Conservation (phyloP, 2,888 invertebrate genomes). For the Morinoia aosen region DNA sequence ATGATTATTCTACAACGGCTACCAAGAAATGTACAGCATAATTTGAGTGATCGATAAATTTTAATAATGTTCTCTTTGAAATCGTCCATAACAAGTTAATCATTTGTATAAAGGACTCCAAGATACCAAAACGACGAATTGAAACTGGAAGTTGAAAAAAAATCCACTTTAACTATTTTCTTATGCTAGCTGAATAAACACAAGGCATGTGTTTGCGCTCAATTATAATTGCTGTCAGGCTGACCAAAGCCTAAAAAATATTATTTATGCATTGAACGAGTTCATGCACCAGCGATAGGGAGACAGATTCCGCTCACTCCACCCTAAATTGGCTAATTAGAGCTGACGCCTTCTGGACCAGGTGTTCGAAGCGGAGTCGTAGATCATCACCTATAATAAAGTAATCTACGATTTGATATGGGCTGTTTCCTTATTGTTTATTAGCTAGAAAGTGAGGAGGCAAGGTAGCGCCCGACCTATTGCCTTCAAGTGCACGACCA, state of each 20-base stretch:
- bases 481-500: neutral
- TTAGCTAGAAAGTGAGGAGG: neutral
- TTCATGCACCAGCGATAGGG: neutral
- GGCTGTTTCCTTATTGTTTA: neutral
- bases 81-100: neutral
- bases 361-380: neutral
- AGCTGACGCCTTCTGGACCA: neutral
- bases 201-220: neutral
- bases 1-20: too few species aligned
- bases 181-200: neutral
- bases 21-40: too few species aligned
- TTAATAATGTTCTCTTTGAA: neutral
- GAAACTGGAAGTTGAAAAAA: neutral
- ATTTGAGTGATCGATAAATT: neutral
- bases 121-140: neutral
- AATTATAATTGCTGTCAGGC: neutral
- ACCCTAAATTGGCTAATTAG: constrained; percentile 41
- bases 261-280: neutral
- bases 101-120: neutral
- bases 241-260: neutral
- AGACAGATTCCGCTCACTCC: neutral
- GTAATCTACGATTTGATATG: neutral
- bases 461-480: neutral
- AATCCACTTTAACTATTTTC: neutral
- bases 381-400: neutral